Evolutionary conservation across 2,113 vertebrate genomes (phyloP).

Genomic region (Lycaon pictus): DNA sequence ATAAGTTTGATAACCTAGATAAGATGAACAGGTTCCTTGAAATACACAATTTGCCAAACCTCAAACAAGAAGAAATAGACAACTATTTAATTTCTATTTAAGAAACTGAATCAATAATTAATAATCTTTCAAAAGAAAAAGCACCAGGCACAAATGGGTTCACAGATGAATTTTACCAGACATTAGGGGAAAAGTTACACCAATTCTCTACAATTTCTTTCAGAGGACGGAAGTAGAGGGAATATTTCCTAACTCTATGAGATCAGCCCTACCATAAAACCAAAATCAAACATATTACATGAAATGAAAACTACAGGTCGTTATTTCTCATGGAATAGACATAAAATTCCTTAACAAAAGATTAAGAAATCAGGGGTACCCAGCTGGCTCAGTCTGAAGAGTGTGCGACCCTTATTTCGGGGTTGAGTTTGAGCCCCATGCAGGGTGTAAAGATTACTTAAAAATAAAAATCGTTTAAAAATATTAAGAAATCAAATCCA

Average conservation of each 20-base stretch:
- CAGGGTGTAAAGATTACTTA: neutral
- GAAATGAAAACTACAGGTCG: neutral
- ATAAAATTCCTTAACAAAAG: neutral
- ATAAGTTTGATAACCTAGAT: neutral
- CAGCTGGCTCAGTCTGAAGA: neutral
- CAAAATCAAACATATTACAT: neutral
- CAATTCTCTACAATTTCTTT: neutral
- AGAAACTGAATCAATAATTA: neutral
- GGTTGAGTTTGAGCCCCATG: neutral
- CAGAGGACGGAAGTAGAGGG: neutral
- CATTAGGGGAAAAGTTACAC: neutral
- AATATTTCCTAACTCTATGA: neutral
- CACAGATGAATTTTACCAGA: neutral
- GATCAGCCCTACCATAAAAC: neutral
- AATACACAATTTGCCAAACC: neutral
- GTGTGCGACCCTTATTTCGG: neutral
- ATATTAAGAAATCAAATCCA: neutral
- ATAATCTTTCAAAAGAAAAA: slow-evolving; percentile 23
- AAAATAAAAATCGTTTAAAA: neutral
- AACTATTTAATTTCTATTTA: neutral
- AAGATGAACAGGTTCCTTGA: neutral
- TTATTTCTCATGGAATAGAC: neutral
- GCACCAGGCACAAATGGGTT: neutral
- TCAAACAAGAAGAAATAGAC: neutral
- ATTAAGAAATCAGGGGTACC: neutral